Base-by-base conservation (phyloP, 92 coral and sea anemone genomes). In the Umimayanthus kanabou region DNA sequence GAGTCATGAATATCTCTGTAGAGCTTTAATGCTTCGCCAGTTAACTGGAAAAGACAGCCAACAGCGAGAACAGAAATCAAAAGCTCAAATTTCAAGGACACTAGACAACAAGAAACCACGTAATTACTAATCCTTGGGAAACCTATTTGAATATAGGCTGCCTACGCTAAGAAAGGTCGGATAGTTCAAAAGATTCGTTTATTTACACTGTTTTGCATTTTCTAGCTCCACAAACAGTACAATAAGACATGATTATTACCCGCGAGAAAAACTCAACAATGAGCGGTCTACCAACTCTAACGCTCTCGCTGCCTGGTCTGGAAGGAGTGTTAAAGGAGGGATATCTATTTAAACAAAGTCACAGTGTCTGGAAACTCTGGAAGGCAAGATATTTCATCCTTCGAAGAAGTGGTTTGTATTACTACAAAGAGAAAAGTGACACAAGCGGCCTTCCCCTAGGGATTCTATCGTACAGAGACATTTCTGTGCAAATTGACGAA, bases 351-450 rank as follows among this genome's bases (percentile, higher is more conserved):
- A 97, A 97, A 78, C 99, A 97, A 83, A 97, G 99, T 82, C 90
- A 98, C 80, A 93, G 84, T 42, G 98, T 97, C 25, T 92, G 98
- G 97, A 97, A 95, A 82, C 93, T 95, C 6, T 97, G 99, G 99
- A 97, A 97, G 74, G 96, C 99, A 2, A 69, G 99, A 77, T 97
- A 95, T 28, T 97, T 97, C 74, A 95, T 97, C 39, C 94, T 97
- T 28, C 95, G 94, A 58, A 92, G 91, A 65, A 96, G 94, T 37
- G 99, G 99, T 9, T 80, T 97, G 47, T 89, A 93, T 73, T 97
- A 97, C 76, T 97, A 89, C 89, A 96, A 94, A 80, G 93, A 94
- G 88, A 95, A 93, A 72, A 88, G 94, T 45, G 95, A 96, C 29
- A 91, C 95, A 28, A 87, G 91, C 15, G 97, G 99, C 0, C 42